Conservation (phyloP, 1,140 invertebrate genomes). For the Conopomorpha cramerella region DNA sequence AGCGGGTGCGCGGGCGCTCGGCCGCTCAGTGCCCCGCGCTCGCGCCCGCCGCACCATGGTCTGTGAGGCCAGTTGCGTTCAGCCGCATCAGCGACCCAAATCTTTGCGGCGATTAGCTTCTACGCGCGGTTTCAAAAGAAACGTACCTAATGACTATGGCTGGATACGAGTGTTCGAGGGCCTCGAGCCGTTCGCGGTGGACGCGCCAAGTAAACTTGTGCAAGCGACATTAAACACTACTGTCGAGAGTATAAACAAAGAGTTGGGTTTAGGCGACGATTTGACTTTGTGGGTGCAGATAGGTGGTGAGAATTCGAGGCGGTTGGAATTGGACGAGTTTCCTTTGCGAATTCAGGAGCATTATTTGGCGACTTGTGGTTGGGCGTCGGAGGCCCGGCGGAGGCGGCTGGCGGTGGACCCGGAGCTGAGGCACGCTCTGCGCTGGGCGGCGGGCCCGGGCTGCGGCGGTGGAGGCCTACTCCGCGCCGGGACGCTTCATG, state of each 20-base stretch:
- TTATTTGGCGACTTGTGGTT: constrained; percentile 64
- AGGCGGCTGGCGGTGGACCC: constrained; percentile 68
- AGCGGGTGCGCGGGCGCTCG: constrained; percentile 17
- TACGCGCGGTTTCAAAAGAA: constrained; percentile 57
- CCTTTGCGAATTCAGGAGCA: constrained; percentile 67
- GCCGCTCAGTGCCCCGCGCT: too few species aligned
- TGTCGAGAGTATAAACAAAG: constrained; percentile 64
- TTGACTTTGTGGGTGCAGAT: constrained; percentile 68
- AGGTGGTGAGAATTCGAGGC: constrained; percentile 61
- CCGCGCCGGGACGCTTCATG: constrained; percentile 63
- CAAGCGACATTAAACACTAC: constrained; percentile 65
- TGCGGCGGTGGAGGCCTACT: constrained; percentile 46
- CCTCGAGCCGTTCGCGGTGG: constrained; percentile 52
- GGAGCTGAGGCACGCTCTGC: constrained; percentile 64
- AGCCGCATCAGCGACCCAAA: constrained; percentile 35
- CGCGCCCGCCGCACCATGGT: constrained; percentile 34
- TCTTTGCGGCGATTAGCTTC: constrained; percentile 61
- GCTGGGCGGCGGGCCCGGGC: constrained; percentile 66
- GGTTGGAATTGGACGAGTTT: constrained; percentile 60
- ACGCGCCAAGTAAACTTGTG: constrained; percentile 57
- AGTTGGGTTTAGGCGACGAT: constrained; percentile 62
- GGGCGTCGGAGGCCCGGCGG: constrained; percentile 61
- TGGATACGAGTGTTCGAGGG: constrained; percentile 68
- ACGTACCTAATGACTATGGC: constrained; percentile 28
- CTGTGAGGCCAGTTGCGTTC: constrained; percentile 39